A percentile compares a stretch with the other conserved stretches of the same genome.
Conservation (phyloP, 1,140 invertebrate species). For the Octopus bimaculoides region DNA sequence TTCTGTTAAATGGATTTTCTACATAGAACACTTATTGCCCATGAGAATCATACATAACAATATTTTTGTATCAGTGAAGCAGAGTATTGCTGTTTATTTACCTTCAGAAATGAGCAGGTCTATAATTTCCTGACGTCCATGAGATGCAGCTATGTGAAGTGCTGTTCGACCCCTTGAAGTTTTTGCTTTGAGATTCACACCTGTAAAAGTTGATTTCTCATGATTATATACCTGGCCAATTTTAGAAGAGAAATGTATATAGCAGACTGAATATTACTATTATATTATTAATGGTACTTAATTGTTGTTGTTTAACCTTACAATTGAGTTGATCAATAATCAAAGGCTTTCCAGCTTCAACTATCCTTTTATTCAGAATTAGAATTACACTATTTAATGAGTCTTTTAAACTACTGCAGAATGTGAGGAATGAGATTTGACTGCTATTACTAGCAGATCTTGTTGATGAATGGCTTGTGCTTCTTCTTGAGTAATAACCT, state of each 20-base stretch:
- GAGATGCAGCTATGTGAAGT: background rate
- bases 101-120: background rate
- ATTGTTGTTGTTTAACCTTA: slow-evolving; percentile 8
- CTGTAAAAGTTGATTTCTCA: background rate
- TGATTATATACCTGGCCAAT: background rate
- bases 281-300: slow-evolving; percentile 15
- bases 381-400: slow-evolving; percentile 6
- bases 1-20: too few species aligned
- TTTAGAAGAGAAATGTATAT: background rate
- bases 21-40: too few species aligned
- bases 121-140: background rate
- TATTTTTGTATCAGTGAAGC: too few species aligned
- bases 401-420: too few species aligned
- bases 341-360: slow-evolving; percentile 29
- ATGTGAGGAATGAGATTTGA: too few species aligned
- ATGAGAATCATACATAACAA: too few species aligned
- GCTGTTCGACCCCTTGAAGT: background rate
- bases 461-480: too few species aligned
- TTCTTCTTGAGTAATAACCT: too few species aligned
- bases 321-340: slow-evolving; percentile 12
- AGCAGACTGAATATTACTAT: slow-evolving; percentile 1
- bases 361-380: slow-evolving; percentile 46
- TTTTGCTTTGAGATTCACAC: background rate
- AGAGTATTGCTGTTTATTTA: background rate
- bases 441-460: too few species aligned